Base-by-base conservation (phyloP, 30 jellyfish, hydroid and myxozoan species). In the Cassiopea xamachana region DNA sequence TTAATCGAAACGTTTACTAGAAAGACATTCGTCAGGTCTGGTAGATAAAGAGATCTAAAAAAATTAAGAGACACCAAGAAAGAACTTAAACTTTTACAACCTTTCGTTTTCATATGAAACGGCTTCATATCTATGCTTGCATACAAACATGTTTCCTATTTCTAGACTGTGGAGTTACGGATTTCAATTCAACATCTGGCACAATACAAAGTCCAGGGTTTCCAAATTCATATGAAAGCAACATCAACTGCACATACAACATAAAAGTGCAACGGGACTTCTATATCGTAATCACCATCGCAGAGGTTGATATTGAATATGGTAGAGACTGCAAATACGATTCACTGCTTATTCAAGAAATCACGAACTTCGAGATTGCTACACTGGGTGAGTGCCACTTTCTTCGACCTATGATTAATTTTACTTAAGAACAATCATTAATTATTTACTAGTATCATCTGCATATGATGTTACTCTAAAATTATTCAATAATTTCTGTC, bases 191-290 rank as follows among this genome's bases (percentile, higher is more conserved):
- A 4, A 64, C 95, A 1, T 15, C 85, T 5, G 95, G 95, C 18
- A 17, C 89, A 3, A 50, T 88, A 48, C 85, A 80, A 45, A 88
- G 95, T 55, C 95, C 90, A 3, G 62, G 79, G 79, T 88, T 73
- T 72, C 95, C 95, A 69, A 45, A 27, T 45, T 49, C 90, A 9
- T 88, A 88, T 77, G 81, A 69, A 16, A 79, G 71, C 95, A 79
- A 69, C 75, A 82, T 88, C 78, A 79, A 88, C 75, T 88, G 95
- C 83, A 88, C 86, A 45, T 88, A 78, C 58, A 48, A 61, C 43
- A 68, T 88, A 50, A 6, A 51, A 1, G 69, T 64, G 47, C 72
- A 75, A 48, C 84, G 55, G 12, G 90, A 87, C 1, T 55, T 78
- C 90, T 44, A 51, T 13, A 74, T 88, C 8, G 7, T 47, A 1